These are phyloP conservation scores for Malurus cyaneus DNA, from an alignment of 2,113 vertebrate species.

Conservation along the genomic window DNA sequence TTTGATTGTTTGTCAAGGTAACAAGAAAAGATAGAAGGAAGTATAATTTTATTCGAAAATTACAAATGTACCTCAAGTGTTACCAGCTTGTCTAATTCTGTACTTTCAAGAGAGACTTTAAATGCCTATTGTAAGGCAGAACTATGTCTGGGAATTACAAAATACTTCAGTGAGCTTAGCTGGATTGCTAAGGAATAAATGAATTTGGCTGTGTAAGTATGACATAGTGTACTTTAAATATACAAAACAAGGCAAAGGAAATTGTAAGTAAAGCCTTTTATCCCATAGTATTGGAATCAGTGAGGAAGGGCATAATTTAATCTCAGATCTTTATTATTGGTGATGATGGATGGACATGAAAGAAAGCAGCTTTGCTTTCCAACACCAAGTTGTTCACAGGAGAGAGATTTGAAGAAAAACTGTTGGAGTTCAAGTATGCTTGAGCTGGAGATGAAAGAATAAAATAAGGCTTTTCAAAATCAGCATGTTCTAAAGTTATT, in stretches of 20 bases:
- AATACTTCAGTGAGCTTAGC: neutral
- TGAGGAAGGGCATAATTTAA: neutral
- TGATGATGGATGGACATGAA: slow-evolving; percentile 7
- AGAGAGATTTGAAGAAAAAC: neutral
- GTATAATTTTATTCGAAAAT: neutral
- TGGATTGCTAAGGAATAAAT: slow-evolving; percentile 31
- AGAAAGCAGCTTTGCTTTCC: slow-evolving; percentile 14
- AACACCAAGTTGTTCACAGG: neutral
- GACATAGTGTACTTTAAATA: neutral
- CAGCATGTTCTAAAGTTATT: neutral
- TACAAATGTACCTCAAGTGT: neutral
- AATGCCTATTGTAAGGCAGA: neutral
- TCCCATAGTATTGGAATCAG: neutral
- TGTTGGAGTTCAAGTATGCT: neutral
- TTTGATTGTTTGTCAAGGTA: neutral
- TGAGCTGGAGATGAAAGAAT: neutral
- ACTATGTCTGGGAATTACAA: neutral
- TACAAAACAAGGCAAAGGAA: slow-evolving; percentile 29
- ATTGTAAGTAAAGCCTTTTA: slow-evolving; percentile 57
- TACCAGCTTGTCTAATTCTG: neutral
- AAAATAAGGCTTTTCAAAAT: slow-evolving; percentile 17
- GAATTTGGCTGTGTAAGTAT: slow-evolving; percentile 19
- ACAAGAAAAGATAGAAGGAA: neutral
- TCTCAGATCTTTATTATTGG: slow-evolving; percentile 3
- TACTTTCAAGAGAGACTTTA: neutral